Evolutionary conservation across 2,113 vertebrate genomes (phyloP), one percentile per base, ranked within the genome.

Genomic region (Zosterops borbonicus): DNA sequence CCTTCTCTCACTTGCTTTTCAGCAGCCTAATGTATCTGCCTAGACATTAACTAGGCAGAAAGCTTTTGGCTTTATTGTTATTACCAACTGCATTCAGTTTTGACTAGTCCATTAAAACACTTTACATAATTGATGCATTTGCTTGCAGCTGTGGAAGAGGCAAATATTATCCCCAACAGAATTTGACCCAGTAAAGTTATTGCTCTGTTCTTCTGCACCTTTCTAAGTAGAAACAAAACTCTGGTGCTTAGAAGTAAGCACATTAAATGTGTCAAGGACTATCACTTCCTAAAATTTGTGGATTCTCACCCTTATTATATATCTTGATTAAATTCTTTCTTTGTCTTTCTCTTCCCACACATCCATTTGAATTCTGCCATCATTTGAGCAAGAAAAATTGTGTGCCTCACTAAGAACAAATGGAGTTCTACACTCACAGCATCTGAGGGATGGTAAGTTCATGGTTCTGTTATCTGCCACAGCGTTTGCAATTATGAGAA

Each of bases 91-190:
- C 50, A 12, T 56, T 75, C 37, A 62, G 33, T 83, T 92, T 84
- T 78, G 42, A 78, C 47, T 71, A 52, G 85, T 76, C 60, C 68
- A 91, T 95, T 96, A 87, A 74, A 63, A 83, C 58, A 86, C 33
- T 91, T 89, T 25, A 74, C 37, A 62, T 71, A 95, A 91, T 46
- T 92, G 65, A 69, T 74, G 59, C 15, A 77, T 39, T 63, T 76
- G 58, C 29, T 76, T 79, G 42, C 31, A 79, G 28, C 49, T 77
- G 24, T 50, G 21, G 23, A 95, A 68, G 20, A 85, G 13, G 12
- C 6, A 92, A 89, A 58, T 63, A 52, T 24, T 69, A 73, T 70
- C 14, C 44, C 42, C 52, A 69, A 28, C 2, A 73, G 33, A 74
- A 74, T 79, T 13, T 87, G 46, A n/a, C 50, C 41, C 15, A 29